A percentile compares a stretch with the other conserved stretches of the same genome.
Evolutionary conservation across 2,113 vertebrate species (phyloP).

Genomic region (Microcebus tavaratra): DNA sequence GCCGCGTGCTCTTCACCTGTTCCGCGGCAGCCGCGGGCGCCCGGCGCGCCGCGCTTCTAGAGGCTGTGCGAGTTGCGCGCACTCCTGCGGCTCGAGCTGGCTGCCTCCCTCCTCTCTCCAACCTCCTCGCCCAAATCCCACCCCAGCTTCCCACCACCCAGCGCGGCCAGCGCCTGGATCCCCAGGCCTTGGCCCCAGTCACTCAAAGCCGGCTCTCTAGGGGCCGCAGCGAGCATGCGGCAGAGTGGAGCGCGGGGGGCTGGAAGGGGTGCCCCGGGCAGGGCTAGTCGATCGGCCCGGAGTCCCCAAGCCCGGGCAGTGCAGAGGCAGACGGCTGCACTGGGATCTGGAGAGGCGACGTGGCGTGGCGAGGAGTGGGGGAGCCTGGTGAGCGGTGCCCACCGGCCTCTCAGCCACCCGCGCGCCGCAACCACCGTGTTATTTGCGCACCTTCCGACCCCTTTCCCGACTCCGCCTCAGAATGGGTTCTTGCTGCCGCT

Average conservation of each 20-base stretch:
- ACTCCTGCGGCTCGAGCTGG: background rate
- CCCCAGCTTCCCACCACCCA: background rate
- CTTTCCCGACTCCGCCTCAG: background rate
- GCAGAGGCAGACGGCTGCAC: background rate
- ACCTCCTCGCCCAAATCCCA: background rate
- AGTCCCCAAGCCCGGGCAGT: background rate
- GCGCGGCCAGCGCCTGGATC: background rate
- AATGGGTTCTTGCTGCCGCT: background rate
- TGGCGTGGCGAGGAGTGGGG: background rate
- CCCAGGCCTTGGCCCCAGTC: background rate
- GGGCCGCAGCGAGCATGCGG: background rate
- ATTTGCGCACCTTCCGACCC: background rate
- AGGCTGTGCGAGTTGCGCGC: background rate
- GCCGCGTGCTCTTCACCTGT: constrained; percentile 67
- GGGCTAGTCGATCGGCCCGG: background rate
- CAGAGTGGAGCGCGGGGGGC: background rate
- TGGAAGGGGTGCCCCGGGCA: background rate
- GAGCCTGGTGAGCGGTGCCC: background rate
- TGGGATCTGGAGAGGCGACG: background rate
- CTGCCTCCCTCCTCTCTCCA: background rate
- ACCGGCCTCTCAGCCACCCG: background rate
- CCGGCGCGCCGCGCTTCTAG: background rate
- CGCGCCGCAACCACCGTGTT: background rate
- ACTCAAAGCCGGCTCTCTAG: background rate
- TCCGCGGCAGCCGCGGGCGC: background rate